phyloP scores from a whole-genome alignment of 2,888 invertebrate genomes.

The Cephus nigrinus region DNA sequence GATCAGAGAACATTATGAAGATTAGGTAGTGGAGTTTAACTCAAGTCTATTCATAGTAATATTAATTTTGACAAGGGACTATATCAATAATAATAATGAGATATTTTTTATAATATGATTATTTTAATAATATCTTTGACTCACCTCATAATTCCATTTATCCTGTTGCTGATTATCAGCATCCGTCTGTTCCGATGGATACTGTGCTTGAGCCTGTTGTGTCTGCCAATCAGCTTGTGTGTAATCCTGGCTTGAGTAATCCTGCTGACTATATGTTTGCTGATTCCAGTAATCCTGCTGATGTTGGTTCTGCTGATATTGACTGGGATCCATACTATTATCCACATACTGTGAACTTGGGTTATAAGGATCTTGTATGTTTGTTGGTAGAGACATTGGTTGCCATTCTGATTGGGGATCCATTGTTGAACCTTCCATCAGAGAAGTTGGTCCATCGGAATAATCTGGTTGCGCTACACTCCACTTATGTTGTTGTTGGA shows the following conservation, averaged over 20 bases:
- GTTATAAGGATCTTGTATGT: conserved; percentile 45
- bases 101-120: background rate
- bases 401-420: conserved; percentile 55
- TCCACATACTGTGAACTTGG: conserved; percentile 37
- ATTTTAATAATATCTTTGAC: conserved; percentile 16
- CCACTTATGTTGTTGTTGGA: conserved; percentile 41
- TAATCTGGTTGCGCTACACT: conserved; percentile 41
- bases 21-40: background rate
- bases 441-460: conserved; percentile 43
- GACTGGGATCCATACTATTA: conserved; percentile 38
- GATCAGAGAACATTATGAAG: background rate
- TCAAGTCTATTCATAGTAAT: background rate
- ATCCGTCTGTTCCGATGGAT: conserved; percentile 48
- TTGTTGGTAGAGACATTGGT: conserved; percentile 47
- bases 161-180: conserved; percentile 52
- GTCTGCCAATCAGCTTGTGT: conserved; percentile 50
- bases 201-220: conserved; percentile 37
- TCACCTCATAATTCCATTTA: conserved; percentile 65
- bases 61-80: background rate
- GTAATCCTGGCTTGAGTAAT: conserved; percentile 44
- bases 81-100: background rate
- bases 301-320: conserved; percentile 39
- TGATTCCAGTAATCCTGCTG: conserved; percentile 49
- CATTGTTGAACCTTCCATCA: conserved; percentile 45
- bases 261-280: conserved; percentile 49